Base-by-base conservation (phyloP, 2,797 vertebrate species). In the Astyanax mexicanus region DNA sequence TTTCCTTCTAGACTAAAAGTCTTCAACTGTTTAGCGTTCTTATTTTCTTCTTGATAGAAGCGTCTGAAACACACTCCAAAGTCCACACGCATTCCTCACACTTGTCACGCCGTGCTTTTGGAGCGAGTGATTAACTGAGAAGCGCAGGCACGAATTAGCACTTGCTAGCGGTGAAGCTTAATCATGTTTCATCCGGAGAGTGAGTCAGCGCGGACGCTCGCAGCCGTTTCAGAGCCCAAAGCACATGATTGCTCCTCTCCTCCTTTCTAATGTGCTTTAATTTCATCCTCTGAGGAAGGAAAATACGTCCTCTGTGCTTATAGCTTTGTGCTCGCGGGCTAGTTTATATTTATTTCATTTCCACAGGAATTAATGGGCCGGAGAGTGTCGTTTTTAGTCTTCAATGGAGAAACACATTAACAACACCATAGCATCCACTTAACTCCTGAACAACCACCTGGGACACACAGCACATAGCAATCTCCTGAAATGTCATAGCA, bases 191-290 rank as follows among this genome's bases (percentile, higher is more conserved):
- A 49, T 66, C 64, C 65, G 12, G 65, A 4, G 62, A 58, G 25
- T 67, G 58, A 65, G 38, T 57, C 70, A 74, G 71, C 45, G 54
- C 32, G 60, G 44, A 21, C 67, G 38, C 45, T 78, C 19, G 11
- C 47, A 37, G 32, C 44, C 23, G 64, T 49, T 57, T 11, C 9
- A 19, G 74, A 69, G 11, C 51, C 25, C 61, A 17, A 55, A 32
- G 40, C 62, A 67, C 62, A 29, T 19, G n/a, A 68, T 37, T 23
- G n/a, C 65, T 68, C 29, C 29, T 35, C 65, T 3, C 17, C 29
- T 21, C 45, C 29, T n/a, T 8, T 51, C 27, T 35, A 37, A 35
- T 29, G 37, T 35, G n/a, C 21, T 37, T 49, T 17, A 35, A n/a
- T n/a, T n/a, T 32, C 29, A 2, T 1, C 17, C 45, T 37, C 19